Conservation (phyloP, 2,888 invertebrate species). For the Polia nebulosa region DNA sequence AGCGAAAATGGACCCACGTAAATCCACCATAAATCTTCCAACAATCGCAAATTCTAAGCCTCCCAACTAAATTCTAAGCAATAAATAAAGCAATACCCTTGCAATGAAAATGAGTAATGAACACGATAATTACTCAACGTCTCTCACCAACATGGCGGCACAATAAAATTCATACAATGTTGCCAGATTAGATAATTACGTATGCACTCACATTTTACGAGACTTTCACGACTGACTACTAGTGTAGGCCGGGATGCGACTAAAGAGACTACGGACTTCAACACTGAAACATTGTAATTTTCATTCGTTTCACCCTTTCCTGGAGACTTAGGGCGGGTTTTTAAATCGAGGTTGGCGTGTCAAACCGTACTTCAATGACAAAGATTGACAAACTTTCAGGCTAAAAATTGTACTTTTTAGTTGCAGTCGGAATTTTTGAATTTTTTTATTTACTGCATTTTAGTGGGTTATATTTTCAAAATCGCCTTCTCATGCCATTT, state of each 20-base stretch:
- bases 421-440: too few relatives aligned
- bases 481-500: too few relatives aligned
- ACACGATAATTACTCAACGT: slow-evolving; percentile 39
- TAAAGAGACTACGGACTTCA: background rate
- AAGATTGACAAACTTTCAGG: too few relatives aligned
- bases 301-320: background rate
- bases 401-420: too few relatives aligned
- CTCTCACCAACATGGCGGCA: slow-evolving; percentile 25
- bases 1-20: too few relatives aligned
- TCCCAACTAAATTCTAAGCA: background rate
- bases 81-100: slow-evolving; percentile 13
- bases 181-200: slow-evolving; percentile 47
- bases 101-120: slow-evolving; percentile 45
- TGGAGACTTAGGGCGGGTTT: background rate
- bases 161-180: slow-evolving; percentile 53
- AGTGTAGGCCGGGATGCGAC: background rate
- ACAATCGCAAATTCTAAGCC: background rate
- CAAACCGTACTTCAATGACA: too few relatives aligned
- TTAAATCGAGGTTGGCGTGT: too few relatives aligned
- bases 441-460: too few relatives aligned
- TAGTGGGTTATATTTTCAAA: too few relatives aligned
- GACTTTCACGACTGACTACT: slow-evolving; percentile 38
- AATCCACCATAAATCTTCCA: too few relatives aligned
- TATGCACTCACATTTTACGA: slow-evolving; percentile 40
- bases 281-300: background rate